These are phyloP conservation scores for Microcebus murinus DNA, from an alignment of 2,113 vertebrate species.

Conservation along the genomic window DNA sequence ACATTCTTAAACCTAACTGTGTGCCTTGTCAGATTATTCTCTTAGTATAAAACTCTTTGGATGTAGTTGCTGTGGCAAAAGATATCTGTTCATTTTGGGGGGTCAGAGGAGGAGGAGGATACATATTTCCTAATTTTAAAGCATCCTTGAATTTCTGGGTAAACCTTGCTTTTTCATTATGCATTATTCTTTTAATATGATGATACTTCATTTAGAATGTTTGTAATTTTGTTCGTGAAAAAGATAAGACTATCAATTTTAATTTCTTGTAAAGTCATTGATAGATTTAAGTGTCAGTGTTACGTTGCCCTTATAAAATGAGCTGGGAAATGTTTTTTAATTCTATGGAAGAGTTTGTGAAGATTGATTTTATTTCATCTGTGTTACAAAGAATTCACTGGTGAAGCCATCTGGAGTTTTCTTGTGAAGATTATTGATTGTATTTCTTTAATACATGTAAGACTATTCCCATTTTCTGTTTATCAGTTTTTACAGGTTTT, in stretches of 20 bases:
- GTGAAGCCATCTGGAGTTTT: background rate
- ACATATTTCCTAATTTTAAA: slow-evolving; percentile 36
- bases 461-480: slow-evolving; percentile 7
- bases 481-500: slow-evolving; percentile 32
- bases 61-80: background rate
- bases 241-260: slow-evolving; percentile 11
- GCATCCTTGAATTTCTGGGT: background rate
- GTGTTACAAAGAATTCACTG: background rate
- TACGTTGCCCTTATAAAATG: slow-evolving; percentile 29
- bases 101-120: background rate
- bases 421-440: background rate
- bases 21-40: slow-evolving; percentile 7
- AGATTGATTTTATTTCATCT: slow-evolving; percentile 18
- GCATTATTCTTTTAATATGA: background rate
- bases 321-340: slow-evolving; percentile 28
- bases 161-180: background rate
- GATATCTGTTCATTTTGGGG: background rate
- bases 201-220: slow-evolving; percentile 23
- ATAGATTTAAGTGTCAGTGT: slow-evolving; percentile 5
- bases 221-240: slow-evolving; percentile 42
- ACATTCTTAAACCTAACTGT: background rate
- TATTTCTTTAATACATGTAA: background rate
- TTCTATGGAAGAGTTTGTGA: background rate
- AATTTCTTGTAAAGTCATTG: slow-evolving; percentile 29
- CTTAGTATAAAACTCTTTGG: slow-evolving; percentile 28